phyloP scores from a whole-genome alignment of 2,113 vertebrate species.

The Actinemys pallida region DNA sequence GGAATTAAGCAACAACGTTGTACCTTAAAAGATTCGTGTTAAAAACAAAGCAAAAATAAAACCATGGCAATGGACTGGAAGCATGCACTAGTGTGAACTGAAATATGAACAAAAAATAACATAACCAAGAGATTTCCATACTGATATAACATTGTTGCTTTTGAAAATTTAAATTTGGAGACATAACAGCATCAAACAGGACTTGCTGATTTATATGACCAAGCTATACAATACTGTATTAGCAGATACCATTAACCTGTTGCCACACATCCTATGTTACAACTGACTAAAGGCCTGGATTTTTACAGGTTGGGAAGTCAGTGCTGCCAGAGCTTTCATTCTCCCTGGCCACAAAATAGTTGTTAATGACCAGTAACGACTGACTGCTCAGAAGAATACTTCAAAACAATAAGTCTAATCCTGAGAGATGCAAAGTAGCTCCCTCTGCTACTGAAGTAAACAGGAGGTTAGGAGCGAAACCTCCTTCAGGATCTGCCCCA shows the following conservation, averaged over 20 bases:
- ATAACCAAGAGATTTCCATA: not conserved
- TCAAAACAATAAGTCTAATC: not conserved
- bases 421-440: constrained; percentile 7
- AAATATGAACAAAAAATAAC: not conserved
- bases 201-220: not conserved
- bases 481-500: not conserved
- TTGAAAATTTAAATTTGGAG: not conserved
- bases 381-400: constrained; percentile 21
- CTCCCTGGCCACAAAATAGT: not conserved
- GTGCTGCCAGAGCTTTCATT: constrained; percentile 21
- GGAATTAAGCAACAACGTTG: not conserved
- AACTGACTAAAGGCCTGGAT: not conserved
- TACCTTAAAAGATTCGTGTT: not conserved
- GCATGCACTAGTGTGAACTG: not conserved
- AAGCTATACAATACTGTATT: not conserved
- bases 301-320: not conserved
- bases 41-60: not conserved
- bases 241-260: not conserved
- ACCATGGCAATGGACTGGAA: rapidly evolving
- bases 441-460: not conserved
- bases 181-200: not conserved
- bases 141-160: not conserved
- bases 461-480: not conserved
- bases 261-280: constrained; percentile 27
- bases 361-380: not conserved